Percentiles rank a stretch among this genome's conserved stretches.
Conservation (phyloP, 1,140 invertebrate genomes). For the Drosophila subpulchrella region DNA sequence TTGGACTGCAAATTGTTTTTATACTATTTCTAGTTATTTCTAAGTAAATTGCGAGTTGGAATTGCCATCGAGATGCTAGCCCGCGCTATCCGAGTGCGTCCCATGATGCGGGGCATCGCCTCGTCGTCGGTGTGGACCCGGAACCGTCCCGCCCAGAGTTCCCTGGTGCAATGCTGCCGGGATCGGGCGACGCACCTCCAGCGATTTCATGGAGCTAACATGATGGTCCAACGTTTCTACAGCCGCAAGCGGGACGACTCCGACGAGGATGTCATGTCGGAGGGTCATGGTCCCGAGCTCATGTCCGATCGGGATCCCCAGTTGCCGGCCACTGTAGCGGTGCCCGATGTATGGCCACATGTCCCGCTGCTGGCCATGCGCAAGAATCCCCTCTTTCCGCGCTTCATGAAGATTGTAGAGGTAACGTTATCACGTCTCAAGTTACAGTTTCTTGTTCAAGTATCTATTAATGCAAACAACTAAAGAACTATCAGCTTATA, state of each 20-base stretch:
- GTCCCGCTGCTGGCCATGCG: constrained; percentile 97
- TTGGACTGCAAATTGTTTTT: constrained; percentile 42
- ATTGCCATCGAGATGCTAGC: constrained; percentile 52
- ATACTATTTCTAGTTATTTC: constrained; percentile 45
- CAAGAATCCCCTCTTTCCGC: constrained; percentile 98
- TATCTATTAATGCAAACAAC: too few relatives aligned
- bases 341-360: constrained; percentile 98
- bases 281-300: constrained; percentile 37
- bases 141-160: constrained; percentile 39
- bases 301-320: constrained; percentile 78
- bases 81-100: constrained; percentile 58
- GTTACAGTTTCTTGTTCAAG: too few relatives aligned
- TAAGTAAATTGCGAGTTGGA: constrained; percentile 34
- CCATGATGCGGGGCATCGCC: constrained; percentile 53
- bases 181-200: constrained; percentile 24
- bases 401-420: constrained; percentile 99
- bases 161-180: constrained; percentile 42
- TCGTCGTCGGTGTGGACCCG: constrained; percentile 45
- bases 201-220: constrained; percentile 30
- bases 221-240: constrained; percentile 53
- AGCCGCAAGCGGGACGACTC: constrained; percentile 55
- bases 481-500: too few relatives aligned
- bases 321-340: constrained; percentile 94
- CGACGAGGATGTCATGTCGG: constrained; percentile 44
- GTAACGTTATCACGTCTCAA: constrained; percentile 84